Evolutionary conservation across 2,113 vertebrate species (phyloP).

Genomic region (Axis porcinus): DNA sequence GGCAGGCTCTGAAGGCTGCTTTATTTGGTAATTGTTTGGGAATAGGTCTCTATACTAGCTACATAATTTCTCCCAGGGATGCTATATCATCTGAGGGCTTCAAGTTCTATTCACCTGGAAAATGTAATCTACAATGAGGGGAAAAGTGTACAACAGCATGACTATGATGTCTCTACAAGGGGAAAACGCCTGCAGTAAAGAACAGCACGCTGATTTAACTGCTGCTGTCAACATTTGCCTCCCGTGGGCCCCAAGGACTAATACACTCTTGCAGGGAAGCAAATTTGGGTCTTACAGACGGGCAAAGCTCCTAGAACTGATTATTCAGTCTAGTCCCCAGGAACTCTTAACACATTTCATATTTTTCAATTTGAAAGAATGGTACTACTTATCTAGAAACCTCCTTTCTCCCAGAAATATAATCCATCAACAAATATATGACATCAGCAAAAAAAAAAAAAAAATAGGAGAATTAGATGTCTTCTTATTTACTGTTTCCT

Average conservation of each 20-base stretch:
- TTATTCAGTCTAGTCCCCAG: conserved; percentile 71
- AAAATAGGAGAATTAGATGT: conserved; percentile 33
- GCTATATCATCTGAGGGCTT: conserved; percentile 17
- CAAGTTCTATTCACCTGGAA: conserved; percentile 62
- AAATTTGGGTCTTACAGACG: conserved; percentile 72
- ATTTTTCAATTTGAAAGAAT: conserved; percentile 78
- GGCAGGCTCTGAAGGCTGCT: neutral
- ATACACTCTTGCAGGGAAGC: conserved; percentile 70
- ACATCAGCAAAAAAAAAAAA: conserved; percentile 33
- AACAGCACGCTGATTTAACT: conserved; percentile 73
- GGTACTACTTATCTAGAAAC: conserved; percentile 67
- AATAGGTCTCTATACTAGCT: conserved; percentile 48
- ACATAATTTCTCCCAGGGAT: conserved; percentile 57
- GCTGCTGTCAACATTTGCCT: conserved; percentile 71
- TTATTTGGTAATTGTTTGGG: conserved; percentile 46
- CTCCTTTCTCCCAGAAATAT: conserved; percentile 66
- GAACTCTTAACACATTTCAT: conserved; percentile 74
- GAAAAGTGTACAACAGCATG: neutral
- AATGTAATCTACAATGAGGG: conserved; percentile 40
- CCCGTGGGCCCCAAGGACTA: conserved; percentile 72
- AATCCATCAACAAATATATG: conserved; percentile 72
- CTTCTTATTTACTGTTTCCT: conserved; percentile 44
- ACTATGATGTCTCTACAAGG: conserved; percentile 48
- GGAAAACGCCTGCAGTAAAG: conserved; percentile 59
- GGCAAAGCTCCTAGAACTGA: conserved; percentile 74